Base-by-base conservation (phyloP, 1,140 invertebrate genomes). In the Leptopilina clavipes region DNA sequence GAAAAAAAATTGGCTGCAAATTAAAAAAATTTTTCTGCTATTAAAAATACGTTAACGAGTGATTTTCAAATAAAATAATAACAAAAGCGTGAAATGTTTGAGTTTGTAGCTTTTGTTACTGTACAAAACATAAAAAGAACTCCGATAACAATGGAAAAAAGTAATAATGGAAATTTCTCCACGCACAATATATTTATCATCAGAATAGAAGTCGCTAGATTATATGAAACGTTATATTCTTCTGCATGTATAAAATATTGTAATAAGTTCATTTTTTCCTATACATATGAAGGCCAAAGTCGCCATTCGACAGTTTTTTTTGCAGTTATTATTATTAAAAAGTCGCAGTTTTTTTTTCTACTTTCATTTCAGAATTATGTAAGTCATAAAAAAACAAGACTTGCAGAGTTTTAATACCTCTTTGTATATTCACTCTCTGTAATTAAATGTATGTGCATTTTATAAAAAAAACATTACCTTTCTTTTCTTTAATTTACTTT, bases 371-470 rank as follows among this genome's bases (percentile, higher is more conserved):
- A 65, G 59, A 65, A 65, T 65, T 65, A 31, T 65, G 59, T 31
- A 31, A 65, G 12, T 22, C 59, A 65, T 59, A 19, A 59, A 56
- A 22, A 56, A 18, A 14, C 22, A 65, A 31, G 11, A 22, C 56
- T 65, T 31, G 5, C 25, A 5, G n/a, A n/a, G n/a, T n/a, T n/a
- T 31, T 31, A 31, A 31, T 5, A 19, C 18, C n/a, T n/a, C n/a
- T n/a, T n/a, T n/a, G 18, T 59, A 25, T 59, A 65, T 31, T 65
- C 59, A 31, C 59, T 37, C 25, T 31, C 12, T n/a, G 25, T 31
- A 65, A 65, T 65, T 65, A 31, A 65, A 65, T 65, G 59, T 31
- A 65, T 65, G 59, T 31, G 59, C 59, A 65, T 65, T 65, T 31
- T 19, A 65, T 65, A 65, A 12, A 31, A 31, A 65, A 37, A 52